phyloP scores from a whole-genome alignment of 2,888 invertebrate genomes.

The Spialia ferax region DNA sequence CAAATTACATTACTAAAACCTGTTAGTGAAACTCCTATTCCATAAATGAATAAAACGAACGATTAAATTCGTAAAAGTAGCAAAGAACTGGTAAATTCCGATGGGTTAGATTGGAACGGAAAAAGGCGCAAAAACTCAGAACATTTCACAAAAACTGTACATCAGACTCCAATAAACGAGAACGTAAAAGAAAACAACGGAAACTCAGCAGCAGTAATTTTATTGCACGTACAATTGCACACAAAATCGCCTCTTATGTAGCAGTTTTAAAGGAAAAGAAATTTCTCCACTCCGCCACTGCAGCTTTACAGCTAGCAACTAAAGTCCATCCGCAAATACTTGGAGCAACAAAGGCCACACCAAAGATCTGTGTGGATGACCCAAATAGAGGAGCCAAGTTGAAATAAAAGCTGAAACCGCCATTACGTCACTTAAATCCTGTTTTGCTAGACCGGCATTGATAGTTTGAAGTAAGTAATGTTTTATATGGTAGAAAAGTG shows the following conservation, averaged over 20 bases:
- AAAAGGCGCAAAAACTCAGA: background rate
- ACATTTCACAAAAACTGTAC: slow-evolving; percentile 1
- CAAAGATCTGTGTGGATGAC: slow-evolving; percentile 39
- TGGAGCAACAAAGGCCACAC: slow-evolving; percentile 37
- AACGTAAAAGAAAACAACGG: slow-evolving; percentile 18
- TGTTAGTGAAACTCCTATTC: too few species aligned
- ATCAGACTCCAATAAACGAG: slow-evolving; percentile 18
- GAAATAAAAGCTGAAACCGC: slow-evolving; percentile 35
- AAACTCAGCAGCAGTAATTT: slow-evolving; percentile 20
- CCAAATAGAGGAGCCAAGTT: slow-evolving; percentile 35
- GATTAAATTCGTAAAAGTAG: background rate
- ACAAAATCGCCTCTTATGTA: slow-evolving; percentile 20
- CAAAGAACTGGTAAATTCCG: background rate
- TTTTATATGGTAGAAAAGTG: slow-evolving; percentile 46
- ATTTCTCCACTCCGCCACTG: slow-evolving; percentile 9
- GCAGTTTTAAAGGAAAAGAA: slow-evolving; percentile 33
- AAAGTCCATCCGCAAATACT: slow-evolving; percentile 40
- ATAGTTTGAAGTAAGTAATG: slow-evolving; percentile 46
- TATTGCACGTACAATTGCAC: slow-evolving; percentile 29
- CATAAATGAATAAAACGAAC: background rate
- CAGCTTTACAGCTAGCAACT: slow-evolving; percentile 31
- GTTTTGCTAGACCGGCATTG: slow-evolving; percentile 40
- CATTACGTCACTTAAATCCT: slow-evolving; percentile 38
- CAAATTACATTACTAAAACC: background rate
- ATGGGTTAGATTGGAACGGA: background rate